Percentiles rank a stretch among this genome's conserved stretches.
These are phyloP conservation scores for Mylabris sibirica DNA, from an alignment of 2,888 invertebrate species.

Conservation along the genomic window DNA sequence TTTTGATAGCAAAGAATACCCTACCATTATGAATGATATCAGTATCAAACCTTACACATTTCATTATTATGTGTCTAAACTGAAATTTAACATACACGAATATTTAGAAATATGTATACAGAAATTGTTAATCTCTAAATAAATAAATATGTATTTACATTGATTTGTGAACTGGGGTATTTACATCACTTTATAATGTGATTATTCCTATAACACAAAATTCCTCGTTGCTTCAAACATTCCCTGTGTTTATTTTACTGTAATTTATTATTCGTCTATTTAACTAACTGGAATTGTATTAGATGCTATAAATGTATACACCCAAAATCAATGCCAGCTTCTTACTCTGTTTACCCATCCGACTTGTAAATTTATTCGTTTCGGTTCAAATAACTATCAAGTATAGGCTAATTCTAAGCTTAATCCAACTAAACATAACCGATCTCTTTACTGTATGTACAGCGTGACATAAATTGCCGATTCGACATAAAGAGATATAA, in stretches of 20 bases:
- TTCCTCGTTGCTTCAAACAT: slow-evolving; percentile 12
- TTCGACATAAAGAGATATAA: too few species aligned
- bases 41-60: background rate
- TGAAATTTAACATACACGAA: background rate
- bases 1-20: slow-evolving; percentile 21
- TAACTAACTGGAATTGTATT: slow-evolving; percentile 28
- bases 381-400: slow-evolving; percentile 25
- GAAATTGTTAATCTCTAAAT: background rate
- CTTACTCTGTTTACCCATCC: slow-evolving; percentile 24
- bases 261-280: slow-evolving; percentile 18
- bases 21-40: background rate
- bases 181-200: slow-evolving; percentile 23
- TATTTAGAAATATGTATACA: background rate
- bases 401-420: slow-evolving; percentile 25
- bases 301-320: slow-evolving; percentile 22
- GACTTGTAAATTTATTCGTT: slow-evolving; percentile 32
- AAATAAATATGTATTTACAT: slow-evolving; percentile 15
- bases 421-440: background rate
- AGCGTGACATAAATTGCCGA: too few species aligned
- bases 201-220: slow-evolving; percentile 4
- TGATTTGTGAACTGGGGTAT: slow-evolving; percentile 25
- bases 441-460: background rate
- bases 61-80: slow-evolving; percentile 4
- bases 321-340: background rate
- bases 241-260: slow-evolving; percentile 18